A percentile compares a stretch with the other conserved stretches of the same genome.
Conservation (phyloP, 2,888 invertebrate species). For the Abrostola triplasia region DNA sequence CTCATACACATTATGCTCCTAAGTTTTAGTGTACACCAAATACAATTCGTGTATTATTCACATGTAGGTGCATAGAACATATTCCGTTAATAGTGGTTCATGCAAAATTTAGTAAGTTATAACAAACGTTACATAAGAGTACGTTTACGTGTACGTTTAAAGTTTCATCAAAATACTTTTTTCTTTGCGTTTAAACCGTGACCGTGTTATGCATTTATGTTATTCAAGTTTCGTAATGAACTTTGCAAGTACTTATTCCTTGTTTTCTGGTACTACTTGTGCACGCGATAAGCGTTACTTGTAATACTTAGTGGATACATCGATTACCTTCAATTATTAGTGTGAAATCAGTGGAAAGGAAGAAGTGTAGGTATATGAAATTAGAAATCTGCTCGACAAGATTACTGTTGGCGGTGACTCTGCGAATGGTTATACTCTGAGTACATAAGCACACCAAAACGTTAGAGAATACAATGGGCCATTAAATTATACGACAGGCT, state of each 20-base stretch:
- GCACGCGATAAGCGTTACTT: conserved; percentile 53
- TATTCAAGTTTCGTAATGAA: conserved; percentile 71
- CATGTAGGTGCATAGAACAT: conserved; percentile 23
- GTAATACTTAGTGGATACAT: conserved; percentile 39
- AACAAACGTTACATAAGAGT: conserved; percentile 42
- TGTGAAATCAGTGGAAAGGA: conserved; percentile 40
- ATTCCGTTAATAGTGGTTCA: conserved; percentile 28
- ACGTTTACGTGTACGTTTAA: conserved; percentile 24
- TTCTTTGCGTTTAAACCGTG: conserved; percentile 62
- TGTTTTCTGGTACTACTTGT: conserved; percentile 55
- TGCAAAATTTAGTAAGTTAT: conserved; percentile 20
- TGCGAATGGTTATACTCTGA: conserved; percentile 25
- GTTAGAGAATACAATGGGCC: conserved; percentile 70
- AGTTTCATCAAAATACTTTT: conserved; percentile 56
- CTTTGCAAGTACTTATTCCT: conserved; percentile 58
- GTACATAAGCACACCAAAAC: conserved; percentile 40
- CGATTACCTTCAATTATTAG: conserved; percentile 30
- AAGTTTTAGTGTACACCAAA: conserved; percentile 7
- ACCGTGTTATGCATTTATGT: conserved; percentile 70
- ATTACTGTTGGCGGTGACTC: conserved; percentile 26
- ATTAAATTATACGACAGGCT: conserved; percentile 69
- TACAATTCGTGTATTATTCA: conserved; percentile 16
- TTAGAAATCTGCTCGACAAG: conserved; percentile 35
- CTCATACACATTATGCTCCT: background rate
- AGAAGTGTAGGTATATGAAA: conserved; percentile 28